A percentile compares a stretch with the other conserved stretches of the same genome.
Conservation (phyloP, 2,113 vertebrate species). For the Empidonax traillii region DNA sequence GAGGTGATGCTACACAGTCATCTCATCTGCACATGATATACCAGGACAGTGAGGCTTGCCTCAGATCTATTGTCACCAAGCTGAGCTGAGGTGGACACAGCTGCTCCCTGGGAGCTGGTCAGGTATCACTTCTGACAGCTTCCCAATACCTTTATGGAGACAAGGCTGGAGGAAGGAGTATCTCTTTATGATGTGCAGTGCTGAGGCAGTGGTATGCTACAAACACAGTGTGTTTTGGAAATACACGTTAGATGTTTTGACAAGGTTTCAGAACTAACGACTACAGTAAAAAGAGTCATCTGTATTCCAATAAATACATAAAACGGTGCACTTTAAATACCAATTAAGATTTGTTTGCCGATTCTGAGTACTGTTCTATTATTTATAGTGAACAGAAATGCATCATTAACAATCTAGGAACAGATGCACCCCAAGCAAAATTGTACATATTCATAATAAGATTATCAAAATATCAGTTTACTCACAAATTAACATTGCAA, state of each 20-base stretch:
- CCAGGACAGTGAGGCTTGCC: background rate
- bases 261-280: background rate
- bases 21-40: fast-evolving
- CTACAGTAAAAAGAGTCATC: background rate
- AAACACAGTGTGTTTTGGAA: background rate
- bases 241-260: background rate
- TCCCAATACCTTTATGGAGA: background rate
- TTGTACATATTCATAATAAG: background rate
- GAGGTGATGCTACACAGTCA: background rate
- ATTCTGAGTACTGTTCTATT: background rate
- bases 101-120: background rate
- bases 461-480: conserved; percentile 19
- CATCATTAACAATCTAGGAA: background rate
- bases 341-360: background rate
- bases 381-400: background rate
- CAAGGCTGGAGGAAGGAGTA: background rate
- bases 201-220: background rate
- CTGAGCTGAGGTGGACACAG: background rate
- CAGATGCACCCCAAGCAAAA: background rate
- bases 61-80: background rate
- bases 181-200: background rate
- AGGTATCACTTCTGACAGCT: background rate
- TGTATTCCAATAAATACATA: background rate
- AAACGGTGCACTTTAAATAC: background rate
- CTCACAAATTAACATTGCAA: background rate